These are phyloP conservation scores for Nephila pilipes DNA, from an alignment of 1,140 invertebrate species.

Conservation along the genomic window DNA sequence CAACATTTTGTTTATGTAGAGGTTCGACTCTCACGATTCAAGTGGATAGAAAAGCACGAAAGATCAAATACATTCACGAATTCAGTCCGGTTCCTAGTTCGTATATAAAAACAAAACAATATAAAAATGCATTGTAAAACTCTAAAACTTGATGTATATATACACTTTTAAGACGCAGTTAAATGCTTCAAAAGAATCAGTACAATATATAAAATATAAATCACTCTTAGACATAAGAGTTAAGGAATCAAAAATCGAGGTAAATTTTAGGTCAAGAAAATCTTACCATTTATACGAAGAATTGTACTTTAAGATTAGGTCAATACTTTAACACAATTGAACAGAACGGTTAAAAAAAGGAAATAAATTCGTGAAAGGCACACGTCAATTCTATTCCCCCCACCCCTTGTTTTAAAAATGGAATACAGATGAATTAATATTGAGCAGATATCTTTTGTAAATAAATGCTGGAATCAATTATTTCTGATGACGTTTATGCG, in stretches of 20 bases:
- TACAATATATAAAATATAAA: conserved; percentile 45
- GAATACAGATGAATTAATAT: conserved; percentile 28
- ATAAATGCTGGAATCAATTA: conserved; percentile 6
- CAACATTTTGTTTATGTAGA: conserved; percentile 2
- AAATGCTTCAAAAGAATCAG: conserved; percentile 25
- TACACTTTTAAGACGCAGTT: background rate
- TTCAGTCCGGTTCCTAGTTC: background rate
- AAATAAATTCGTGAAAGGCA: background rate
- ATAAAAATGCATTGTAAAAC: conserved; percentile 29
- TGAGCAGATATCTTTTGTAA: conserved; percentile 11
- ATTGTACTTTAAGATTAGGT: conserved; percentile 31
- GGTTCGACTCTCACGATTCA: background rate
- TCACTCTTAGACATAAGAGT: background rate
- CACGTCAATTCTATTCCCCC: background rate
- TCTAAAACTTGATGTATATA: conserved; percentile 36
- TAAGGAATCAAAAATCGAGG: conserved; percentile 22
- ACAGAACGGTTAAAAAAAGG: background rate
- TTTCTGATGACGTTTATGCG: background rate
- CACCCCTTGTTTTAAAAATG: background rate
- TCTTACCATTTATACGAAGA: background rate
- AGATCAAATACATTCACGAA: background rate
- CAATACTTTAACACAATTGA: background rate
- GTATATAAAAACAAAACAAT: conserved; percentile 14
- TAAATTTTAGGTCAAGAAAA: background rate
- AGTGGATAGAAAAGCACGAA: conserved; percentile 14